Evolutionary conservation across 1,140 invertebrate genomes (phyloP), one percentile per base, ranked within the genome.

Genomic region (Drosophila kepulauana): DNA sequence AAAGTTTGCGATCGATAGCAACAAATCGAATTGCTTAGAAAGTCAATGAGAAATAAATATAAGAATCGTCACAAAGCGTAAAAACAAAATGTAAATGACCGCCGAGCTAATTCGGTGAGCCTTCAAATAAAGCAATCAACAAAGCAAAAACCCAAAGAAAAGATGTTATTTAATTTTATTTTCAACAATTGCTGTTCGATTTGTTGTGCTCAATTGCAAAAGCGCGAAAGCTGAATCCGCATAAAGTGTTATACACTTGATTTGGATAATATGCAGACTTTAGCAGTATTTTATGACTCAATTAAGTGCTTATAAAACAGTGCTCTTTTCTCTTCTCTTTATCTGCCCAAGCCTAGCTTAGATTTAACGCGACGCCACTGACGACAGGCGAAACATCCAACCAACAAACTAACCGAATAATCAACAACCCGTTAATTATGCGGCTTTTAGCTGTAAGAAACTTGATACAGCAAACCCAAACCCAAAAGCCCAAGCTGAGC

Each of bases 381-480:
- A 52, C 38, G 28, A 69, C 45, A 20, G 13, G 16, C 33, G 45
- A 45, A 67, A 43, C 33, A 54, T 45, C 20, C 8, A 57, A 35
- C 11, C 43, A 20, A 13, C 52, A 25, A 65, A 59, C 28, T 41
- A 54, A 68, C 10, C 30, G 15, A 11, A 75, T 56, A 72, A 57
- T 76, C 84, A 78, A 82, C 82, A 87, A 79, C 84, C 77, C 80
- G 78, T 84, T 87, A 89, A 87, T 87, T 89, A 89, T 84, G 85
- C 57, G 80, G 84, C 67, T 80, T 65, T 65, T 16, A 13, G 33
- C 46, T 16, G 10, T 30, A 38, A 56, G 65, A 56, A 45, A 61
- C 38, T 79, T 67, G 51, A 48, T 45, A 13, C 33, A 57, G 49
- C 52, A 16, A 52, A 68, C 75, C 25, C 38, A 5, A 45, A 25